Evolutionary conservation across 2,888 invertebrate genomes (phyloP).

Genomic region (Lycophotia porphyrea): DNA sequence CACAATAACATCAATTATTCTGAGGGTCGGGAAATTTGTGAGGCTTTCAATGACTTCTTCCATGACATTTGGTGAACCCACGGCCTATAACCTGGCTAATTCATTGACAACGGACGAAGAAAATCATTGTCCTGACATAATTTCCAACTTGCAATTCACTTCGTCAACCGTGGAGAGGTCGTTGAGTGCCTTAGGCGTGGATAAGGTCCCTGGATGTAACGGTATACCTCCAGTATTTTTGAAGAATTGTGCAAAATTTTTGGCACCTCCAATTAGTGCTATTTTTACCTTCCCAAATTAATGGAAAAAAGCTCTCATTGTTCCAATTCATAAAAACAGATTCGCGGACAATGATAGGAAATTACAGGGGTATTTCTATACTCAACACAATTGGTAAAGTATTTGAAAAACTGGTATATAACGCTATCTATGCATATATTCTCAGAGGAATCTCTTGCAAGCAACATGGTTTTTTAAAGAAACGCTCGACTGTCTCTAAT

Average conservation of each 20-base stretch:
- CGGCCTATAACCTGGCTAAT: not conserved
- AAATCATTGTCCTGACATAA: slow-evolving; percentile 1
- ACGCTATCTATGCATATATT: not conserved
- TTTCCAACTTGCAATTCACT: not conserved
- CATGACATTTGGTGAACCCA: not conserved
- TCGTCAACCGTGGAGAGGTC: not conserved
- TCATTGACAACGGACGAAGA: not conserved
- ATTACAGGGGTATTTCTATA: too few species aligned
- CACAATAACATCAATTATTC: not conserved
- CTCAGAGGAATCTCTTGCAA: not conserved
- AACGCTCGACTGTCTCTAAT: not conserved
- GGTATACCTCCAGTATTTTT: slow-evolving; percentile 7
- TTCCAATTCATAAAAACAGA: too few species aligned
- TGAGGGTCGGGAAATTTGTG: not conserved
- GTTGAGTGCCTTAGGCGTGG: not conserved
- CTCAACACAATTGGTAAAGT: not conserved
- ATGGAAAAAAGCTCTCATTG: too few species aligned
- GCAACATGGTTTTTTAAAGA: not conserved
- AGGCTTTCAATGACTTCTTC: slow-evolving; percentile 5
- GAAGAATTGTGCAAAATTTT: not conserved
- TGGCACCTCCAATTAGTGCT: not conserved
- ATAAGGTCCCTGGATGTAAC: not conserved
- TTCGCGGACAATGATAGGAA: too few species aligned
- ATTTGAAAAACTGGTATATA: not conserved
- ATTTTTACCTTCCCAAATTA: not conserved